phyloP scores from a whole-genome alignment of 2,113 vertebrate species.

The Psittacula cyanocephala region DNA sequence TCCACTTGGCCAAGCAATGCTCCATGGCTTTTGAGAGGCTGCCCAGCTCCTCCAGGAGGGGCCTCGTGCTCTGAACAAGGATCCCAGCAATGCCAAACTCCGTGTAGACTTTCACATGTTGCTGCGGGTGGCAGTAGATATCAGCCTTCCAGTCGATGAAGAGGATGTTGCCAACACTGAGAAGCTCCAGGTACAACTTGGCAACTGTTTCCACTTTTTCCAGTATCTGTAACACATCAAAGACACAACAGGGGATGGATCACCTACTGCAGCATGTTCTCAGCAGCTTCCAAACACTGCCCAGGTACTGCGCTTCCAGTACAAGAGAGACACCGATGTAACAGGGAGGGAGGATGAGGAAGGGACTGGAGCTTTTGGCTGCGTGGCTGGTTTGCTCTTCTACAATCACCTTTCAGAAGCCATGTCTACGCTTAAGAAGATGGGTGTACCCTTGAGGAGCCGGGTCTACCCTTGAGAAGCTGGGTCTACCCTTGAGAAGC shows the following conservation, averaged over 20 bases:
- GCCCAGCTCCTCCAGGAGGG: constrained; percentile 61
- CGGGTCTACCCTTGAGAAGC: not conserved
- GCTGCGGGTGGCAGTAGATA: constrained; percentile 55
- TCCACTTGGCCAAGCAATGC: constrained; percentile 70
- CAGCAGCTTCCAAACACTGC: not conserved
- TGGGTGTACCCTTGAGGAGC: not conserved
- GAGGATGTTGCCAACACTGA: constrained; percentile 74
- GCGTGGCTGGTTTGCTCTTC: not conserved
- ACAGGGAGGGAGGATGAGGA: not conserved
- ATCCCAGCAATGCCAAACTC: constrained; percentile 43
- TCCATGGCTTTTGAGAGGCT: constrained; percentile 71
- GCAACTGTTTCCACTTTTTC: constrained; percentile 73
- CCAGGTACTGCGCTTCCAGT: not conserved
- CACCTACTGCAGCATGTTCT: too few relatives aligned
- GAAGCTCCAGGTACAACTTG: constrained; percentile 71
- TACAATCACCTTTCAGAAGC: not conserved
- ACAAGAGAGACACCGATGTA: not conserved
- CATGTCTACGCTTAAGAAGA: not conserved
- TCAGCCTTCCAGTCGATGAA: constrained; percentile 69
- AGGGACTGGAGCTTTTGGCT: not conserved
- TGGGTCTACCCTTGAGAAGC: not conserved
- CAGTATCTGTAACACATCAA: constrained; percentile 63
- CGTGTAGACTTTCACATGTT: constrained; percentile 53
- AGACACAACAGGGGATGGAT: not conserved
- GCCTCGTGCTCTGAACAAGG: constrained; percentile 20